Conservation (phyloP, 2,113 vertebrate species). For the Chlamydotis undulata region DNA sequence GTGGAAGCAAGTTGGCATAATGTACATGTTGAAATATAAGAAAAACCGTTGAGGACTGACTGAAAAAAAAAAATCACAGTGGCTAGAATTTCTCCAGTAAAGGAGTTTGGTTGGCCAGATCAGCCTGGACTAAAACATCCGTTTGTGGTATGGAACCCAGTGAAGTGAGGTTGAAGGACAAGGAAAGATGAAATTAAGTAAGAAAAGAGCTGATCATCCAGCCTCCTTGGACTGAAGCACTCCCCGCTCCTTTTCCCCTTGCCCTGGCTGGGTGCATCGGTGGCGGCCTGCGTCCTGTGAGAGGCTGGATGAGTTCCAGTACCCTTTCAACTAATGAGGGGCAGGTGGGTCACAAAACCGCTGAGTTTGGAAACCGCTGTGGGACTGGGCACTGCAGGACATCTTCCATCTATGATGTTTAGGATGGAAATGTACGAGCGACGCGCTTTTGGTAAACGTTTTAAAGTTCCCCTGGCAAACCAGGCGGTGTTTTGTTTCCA, state of each 20-base stretch:
- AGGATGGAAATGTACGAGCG: not conserved
- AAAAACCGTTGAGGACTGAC: not conserved
- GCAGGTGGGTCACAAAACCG: not conserved
- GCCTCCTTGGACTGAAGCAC: not conserved
- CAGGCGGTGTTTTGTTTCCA: slow-evolving; percentile 39
- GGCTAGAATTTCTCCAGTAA: not conserved
- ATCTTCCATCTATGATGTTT: not conserved
- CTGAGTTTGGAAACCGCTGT: not conserved
- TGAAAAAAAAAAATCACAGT: not conserved
- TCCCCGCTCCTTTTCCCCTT: not conserved
- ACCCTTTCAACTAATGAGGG: not conserved
- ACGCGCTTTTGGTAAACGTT: accelerated
- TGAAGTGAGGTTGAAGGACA: not conserved
- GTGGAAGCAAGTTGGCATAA: not conserved
- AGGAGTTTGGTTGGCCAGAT: not conserved
- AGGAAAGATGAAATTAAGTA: not conserved
- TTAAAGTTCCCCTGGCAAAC: not conserved
- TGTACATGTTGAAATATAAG: slow-evolving; percentile 12
- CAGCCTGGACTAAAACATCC: not conserved
- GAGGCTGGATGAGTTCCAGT: not conserved
- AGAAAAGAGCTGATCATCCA: not conserved
- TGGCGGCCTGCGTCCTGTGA: not conserved
- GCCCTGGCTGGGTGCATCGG: not conserved
- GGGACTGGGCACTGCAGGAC: not conserved
- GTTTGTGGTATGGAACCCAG: not conserved